Evolutionary conservation across 23 tunicate genomes (phyloP).

Genomic region (Aplidium turbinatum): DNA sequence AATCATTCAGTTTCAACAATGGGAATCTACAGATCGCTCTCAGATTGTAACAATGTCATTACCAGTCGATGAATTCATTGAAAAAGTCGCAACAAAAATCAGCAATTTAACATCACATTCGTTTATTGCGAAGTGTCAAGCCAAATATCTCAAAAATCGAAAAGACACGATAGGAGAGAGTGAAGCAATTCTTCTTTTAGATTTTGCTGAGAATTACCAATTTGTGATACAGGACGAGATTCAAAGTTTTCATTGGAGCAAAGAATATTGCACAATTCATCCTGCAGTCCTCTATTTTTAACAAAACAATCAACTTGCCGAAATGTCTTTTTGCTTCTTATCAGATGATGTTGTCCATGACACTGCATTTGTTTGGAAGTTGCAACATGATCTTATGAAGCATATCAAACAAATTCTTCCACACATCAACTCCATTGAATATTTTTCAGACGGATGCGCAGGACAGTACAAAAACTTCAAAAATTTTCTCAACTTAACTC

Average conservation of each 20-base stretch:
- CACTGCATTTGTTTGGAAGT: slow-evolving; percentile 6
- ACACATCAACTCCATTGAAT: slow-evolving; percentile 1
- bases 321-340: slow-evolving; percentile 6
- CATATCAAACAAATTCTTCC: neutral
- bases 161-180: neutral
- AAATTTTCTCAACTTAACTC: slow-evolving; percentile 16
- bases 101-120: too few relatives aligned
- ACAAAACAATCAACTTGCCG: neutral
- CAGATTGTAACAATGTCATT: too few relatives aligned
- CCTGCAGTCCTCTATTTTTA: neutral
- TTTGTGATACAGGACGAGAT: slow-evolving; percentile 6
- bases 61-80: too few relatives aligned
- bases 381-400: neutral
- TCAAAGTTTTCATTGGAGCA: slow-evolving; percentile 14
- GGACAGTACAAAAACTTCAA: slow-evolving; percentile 4
- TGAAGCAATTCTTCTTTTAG: neutral
- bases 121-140: too few relatives aligned
- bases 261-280: slow-evolving; percentile 18
- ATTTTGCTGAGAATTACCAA: too few relatives aligned
- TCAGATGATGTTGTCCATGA: slow-evolving; percentile 2
- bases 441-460: slow-evolving; percentile 16
- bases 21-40: too few relatives aligned
- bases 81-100: too few relatives aligned
- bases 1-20: too few relatives aligned
- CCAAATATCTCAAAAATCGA: too few relatives aligned